phyloP scores from a whole-genome alignment of 2,797 vertebrate species.

The Gambusia yucatana region DNA sequence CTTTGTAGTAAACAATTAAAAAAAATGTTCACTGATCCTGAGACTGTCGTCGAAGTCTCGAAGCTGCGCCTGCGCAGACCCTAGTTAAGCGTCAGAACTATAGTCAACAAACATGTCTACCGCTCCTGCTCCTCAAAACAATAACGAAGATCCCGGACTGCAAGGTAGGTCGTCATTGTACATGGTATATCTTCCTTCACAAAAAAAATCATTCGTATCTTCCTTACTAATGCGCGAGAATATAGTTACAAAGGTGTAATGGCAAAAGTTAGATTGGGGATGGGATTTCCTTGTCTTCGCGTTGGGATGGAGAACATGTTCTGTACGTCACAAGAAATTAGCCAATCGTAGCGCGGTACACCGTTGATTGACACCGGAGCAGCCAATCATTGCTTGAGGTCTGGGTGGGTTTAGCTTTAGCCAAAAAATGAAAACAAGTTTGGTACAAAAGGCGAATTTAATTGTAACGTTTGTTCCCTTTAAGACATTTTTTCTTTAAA shows the following conservation, averaged over 20 bases:
- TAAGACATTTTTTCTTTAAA: not conserved
- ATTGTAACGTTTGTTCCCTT: constrained; percentile 10
- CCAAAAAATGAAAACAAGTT: constrained; percentile 81
- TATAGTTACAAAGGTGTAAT: constrained; percentile 49
- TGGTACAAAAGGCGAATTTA: constrained; percentile 55
- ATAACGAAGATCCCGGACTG: constrained; percentile 83
- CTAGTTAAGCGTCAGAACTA: constrained; percentile 70
- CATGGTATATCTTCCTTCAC: not conserved
- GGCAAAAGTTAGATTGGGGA: constrained; percentile 69
- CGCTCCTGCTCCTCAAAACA: constrained; percentile 81
- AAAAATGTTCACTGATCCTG: not conserved
- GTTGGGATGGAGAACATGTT: constrained; percentile 51
- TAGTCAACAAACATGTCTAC: constrained; percentile 85
- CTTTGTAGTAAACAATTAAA: not conserved
- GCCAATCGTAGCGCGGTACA: constrained; percentile 56
- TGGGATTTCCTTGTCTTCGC: constrained; percentile 76
- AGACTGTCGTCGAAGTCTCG: constrained; percentile 11
- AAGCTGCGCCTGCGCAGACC: constrained; percentile 66
- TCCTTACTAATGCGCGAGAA: not conserved
- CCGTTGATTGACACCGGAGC: constrained; percentile 57
- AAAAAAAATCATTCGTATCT: not conserved
- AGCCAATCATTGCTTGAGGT: constrained; percentile 53
- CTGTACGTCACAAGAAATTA: constrained; percentile 31
- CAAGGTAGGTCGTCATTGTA: constrained; percentile 73
- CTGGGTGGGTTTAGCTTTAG: constrained; percentile 56